Evolutionary conservation across 2,113 vertebrate genomes (phyloP), one percentile per base, ranked within the genome.

Genomic region (Amphiprion percula): DNA sequence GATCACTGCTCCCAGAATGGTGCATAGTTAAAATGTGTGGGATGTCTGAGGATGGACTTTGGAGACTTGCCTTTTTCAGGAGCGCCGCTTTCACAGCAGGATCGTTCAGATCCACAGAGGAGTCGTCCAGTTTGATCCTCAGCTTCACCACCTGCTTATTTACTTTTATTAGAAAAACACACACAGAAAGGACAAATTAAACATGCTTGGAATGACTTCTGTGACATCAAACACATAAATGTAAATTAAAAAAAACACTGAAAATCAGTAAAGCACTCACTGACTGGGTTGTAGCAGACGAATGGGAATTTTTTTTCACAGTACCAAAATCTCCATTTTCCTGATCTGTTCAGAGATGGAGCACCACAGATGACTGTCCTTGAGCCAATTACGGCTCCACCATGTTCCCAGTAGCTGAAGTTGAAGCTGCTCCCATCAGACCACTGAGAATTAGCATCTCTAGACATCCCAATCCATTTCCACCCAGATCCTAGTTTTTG

Each of bases 91-190:
- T 68, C 39, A 81, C 41, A n/a, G 58, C 71, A 50, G 12, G 17
- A 23, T 63, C 41, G n/a, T 68, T 81, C 50, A 63, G 41, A 4
- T 69, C 65, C 70, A 74, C 28, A 49, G 56, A 49, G 47, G 47
- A 46, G 39, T 41, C 39, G 10, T 41, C 39, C 10, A 10, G 39
- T 41, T 55, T 26, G 3, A 62, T 28, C 50, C 4, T 81, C 71
- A 81, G 12, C 46, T 58, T 63, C 6, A 80, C 21, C 2, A 30
- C 12, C 26, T 19, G 47, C 16, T 15, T 49, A 2, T 17, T 49
- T 7, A 49, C 47, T 49, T 3, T 4, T 17, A 16, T 15, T 4
- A 30, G 6, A 30, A 30, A 30, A 30, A 30, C 30, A 30, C 30
- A 30, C 30, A 30, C 30, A 17, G 15, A 49, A 4, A 30, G 4